Conservation (phyloP, 2,888 invertebrate species). For the Coelopa pilipes region DNA sequence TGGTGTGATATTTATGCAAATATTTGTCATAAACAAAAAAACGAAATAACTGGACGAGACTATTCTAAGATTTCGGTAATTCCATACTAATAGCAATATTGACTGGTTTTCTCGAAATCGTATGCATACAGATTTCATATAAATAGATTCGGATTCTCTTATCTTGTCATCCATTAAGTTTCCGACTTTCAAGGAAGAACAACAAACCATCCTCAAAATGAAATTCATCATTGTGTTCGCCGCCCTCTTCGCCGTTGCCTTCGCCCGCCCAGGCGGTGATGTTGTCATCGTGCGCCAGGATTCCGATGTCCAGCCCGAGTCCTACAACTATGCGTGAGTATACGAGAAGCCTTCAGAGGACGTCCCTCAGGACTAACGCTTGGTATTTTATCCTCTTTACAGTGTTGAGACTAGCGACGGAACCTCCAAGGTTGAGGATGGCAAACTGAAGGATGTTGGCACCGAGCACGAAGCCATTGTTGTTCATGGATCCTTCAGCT, state of each 20-base stretch:
- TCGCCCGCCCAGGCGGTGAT: conserved; percentile 41
- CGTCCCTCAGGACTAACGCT: background rate
- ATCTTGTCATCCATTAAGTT: background rate
- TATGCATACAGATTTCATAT: background rate
- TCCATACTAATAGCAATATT: background rate
- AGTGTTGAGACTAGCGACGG: conserved; percentile 67
- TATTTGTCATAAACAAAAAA: background rate
- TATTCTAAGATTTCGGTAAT: background rate
- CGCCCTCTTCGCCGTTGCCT: conserved; percentile 60
- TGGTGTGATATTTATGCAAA: background rate
- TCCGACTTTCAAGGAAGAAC: conserved; percentile 6
- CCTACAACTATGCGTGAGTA: conserved; percentile 61
- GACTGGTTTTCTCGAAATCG: background rate
- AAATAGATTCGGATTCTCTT: conserved; percentile 34
- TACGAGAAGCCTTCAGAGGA: background rate
- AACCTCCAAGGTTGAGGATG: conserved; percentile 67
- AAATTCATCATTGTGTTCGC: conserved; percentile 61
- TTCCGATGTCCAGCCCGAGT: conserved; percentile 61
- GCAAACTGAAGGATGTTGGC: conserved; percentile 68
- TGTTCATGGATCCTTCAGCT: conserved; percentile 68
- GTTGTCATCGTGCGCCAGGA: conserved; percentile 71
- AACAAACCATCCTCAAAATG: conserved; percentile 40
- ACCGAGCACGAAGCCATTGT: conserved; percentile 68
- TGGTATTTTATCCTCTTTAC: conserved; percentile 3
- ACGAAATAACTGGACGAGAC: background rate